phyloP scores from a whole-genome alignment of 2,113 vertebrate species.

The Percina caprodes region DNA sequence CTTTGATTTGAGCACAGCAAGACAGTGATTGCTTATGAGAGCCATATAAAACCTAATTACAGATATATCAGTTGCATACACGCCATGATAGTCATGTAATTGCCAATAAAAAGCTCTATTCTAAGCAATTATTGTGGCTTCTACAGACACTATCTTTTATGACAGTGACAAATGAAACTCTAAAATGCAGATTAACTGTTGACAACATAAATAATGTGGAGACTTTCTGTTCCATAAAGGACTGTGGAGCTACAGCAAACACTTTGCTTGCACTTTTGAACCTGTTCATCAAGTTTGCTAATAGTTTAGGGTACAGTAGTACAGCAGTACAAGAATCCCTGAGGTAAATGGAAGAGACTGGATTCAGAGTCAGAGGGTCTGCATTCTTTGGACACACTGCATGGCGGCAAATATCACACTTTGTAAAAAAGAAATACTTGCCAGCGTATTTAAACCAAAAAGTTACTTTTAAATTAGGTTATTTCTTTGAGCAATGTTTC shows the following conservation, averaged over 20 bases:
- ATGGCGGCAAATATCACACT: not conserved
- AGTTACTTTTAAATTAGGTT: not conserved
- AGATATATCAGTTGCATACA: slow-evolving; percentile 45
- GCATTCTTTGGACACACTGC: not conserved
- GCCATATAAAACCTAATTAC: slow-evolving; percentile 27
- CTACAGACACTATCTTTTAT: slow-evolving; percentile 11
- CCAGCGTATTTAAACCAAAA: not conserved
- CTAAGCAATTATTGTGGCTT: not conserved
- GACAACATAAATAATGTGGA: not conserved
- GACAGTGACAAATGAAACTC: not conserved
- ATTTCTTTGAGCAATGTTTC: not conserved
- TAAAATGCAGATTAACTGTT: slow-evolving; percentile 33
- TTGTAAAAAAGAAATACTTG: not conserved
- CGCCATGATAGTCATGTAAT: slow-evolving; percentile 1
- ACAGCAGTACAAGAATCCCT: not conserved
- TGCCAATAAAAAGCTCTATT: slow-evolving; percentile 10
- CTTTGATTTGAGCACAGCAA: slow-evolving; percentile 22
- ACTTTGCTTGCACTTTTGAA: not conserved
- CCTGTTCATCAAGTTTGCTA: not conserved
- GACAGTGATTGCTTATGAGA: slow-evolving; percentile 19
- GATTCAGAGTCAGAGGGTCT: not conserved
- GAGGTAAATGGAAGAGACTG: not conserved
- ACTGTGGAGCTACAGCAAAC: not conserved
- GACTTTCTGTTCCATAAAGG: not conserved
- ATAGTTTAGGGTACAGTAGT: not conserved